A percentile compares a stretch with the other conserved stretches of the same genome.
Conservation (phyloP, 2,113 vertebrate species). For the Channa argus region DNA sequence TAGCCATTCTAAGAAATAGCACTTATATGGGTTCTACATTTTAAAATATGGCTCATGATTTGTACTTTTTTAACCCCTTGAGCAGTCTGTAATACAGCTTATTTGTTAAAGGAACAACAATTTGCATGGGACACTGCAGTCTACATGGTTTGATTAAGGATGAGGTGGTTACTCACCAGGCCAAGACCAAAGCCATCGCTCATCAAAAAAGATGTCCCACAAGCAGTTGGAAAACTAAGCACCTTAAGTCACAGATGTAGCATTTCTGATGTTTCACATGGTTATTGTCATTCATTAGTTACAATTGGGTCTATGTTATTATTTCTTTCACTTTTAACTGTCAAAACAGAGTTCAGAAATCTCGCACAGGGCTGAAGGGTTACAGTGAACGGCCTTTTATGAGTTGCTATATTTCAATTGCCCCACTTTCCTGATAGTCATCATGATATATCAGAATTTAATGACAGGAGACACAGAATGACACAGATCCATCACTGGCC, state of each 20-base stretch:
- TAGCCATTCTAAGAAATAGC: not conserved
- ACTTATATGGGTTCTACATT: not conserved
- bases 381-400: slow-evolving; percentile 70
- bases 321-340: slow-evolving; percentile 7
- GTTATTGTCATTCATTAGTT: slow-evolving; percentile 1
- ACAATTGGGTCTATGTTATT: slow-evolving; percentile 4
- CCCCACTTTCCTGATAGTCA: slow-evolving; percentile 80
- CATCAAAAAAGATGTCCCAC: slow-evolving; percentile 23
- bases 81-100: not conserved
- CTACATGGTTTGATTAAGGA: not conserved
- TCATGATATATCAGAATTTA: slow-evolving; percentile 86
- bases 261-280: not conserved
- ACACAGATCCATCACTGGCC: slow-evolving; percentile 77
- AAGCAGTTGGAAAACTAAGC: slow-evolving; percentile 70
- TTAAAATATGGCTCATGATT: not conserved
- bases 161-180: slow-evolving; percentile 45
- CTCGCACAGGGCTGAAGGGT: slow-evolving; percentile 44
- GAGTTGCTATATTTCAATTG: slow-evolving; percentile 82
- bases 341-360: slow-evolving; percentile 19
- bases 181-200: slow-evolving; percentile 39
- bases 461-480: slow-evolving; percentile 85
- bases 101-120: not conserved
- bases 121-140: not conserved
- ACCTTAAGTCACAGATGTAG: not conserved
- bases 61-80: not conserved